phyloP scores from a whole-genome alignment of 2,113 vertebrate species.

The Eclectus roratus region DNA sequence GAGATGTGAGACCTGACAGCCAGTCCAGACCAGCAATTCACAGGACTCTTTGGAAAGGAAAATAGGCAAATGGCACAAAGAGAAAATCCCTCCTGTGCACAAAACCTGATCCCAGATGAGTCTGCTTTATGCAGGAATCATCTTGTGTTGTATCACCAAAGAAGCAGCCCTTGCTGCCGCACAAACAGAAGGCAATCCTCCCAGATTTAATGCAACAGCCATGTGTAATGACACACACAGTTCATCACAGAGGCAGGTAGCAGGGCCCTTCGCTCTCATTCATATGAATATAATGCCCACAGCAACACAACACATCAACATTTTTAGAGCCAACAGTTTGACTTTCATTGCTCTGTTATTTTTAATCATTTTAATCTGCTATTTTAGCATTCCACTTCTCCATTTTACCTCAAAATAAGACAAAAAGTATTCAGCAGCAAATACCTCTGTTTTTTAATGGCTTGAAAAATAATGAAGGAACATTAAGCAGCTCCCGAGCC shows the following conservation, averaged over 20 bases:
- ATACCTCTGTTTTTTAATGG: slow-evolving; percentile 45
- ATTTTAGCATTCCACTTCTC: neutral
- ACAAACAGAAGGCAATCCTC: slow-evolving; percentile 17
- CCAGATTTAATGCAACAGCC: slow-evolving; percentile 52
- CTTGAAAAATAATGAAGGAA: slow-evolving; percentile 38
- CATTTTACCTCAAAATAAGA: slow-evolving; percentile 36
- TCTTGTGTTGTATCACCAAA: neutral
- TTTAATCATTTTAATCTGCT: slow-evolving; percentile 51
- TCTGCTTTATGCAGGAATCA: neutral
- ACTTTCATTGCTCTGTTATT: slow-evolving; percentile 48
- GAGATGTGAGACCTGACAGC: neutral
- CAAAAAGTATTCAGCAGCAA: slow-evolving; percentile 31
- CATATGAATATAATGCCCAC: slow-evolving; percentile 60
- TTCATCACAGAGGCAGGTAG: slow-evolving; percentile 61
- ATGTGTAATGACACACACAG: slow-evolving; percentile 41
- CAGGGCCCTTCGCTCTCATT: slow-evolving; percentile 26
- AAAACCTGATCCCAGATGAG: slow-evolving; percentile 4
- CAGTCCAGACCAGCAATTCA: neutral
- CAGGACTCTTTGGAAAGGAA: neutral
- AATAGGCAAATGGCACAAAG: neutral
- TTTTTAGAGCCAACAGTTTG: slow-evolving; percentile 53
- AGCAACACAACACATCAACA: slow-evolving; percentile 31
- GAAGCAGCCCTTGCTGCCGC: neutral
- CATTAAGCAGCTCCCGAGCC: slow-evolving; percentile 4
- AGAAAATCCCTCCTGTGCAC: neutral